Conservation (phyloP, 1,140 invertebrate genomes). For the Drosophila mauritiana region DNA sequence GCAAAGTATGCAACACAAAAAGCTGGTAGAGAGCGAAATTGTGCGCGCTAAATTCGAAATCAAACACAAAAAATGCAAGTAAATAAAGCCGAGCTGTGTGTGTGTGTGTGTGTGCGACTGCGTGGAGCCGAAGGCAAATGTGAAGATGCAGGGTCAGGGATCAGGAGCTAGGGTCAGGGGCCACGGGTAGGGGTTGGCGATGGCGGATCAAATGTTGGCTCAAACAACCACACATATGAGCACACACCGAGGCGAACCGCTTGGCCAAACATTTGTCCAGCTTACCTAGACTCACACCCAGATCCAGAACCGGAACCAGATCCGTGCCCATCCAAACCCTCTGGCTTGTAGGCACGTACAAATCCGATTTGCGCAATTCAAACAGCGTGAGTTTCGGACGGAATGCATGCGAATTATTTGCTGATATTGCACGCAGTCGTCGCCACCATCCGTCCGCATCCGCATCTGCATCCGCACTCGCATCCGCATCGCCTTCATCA, state of each 20-base stretch:
- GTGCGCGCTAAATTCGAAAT: slow-evolving; percentile 78
- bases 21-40: slow-evolving; percentile 47
- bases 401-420: slow-evolving; percentile 67
- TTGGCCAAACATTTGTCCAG: slow-evolving; percentile 77
- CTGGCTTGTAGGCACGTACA: slow-evolving; percentile 62
- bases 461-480: not conserved
- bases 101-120: slow-evolving; percentile 56
- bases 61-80: slow-evolving; percentile 72
- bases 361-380: slow-evolving; percentile 81
- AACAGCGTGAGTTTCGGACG: slow-evolving; percentile 66
- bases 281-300: slow-evolving; percentile 6
- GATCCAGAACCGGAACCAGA: no score
- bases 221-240: slow-evolving; percentile 51
- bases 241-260: slow-evolving; percentile 57
- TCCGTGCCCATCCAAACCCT: slow-evolving; percentile 1
- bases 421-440: slow-evolving; percentile 54
- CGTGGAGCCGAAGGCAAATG: slow-evolving; percentile 79
- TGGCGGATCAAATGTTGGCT: slow-evolving; percentile 63
- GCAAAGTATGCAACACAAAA: slow-evolving; percentile 61
- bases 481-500: slow-evolving; percentile 21
- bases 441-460: slow-evolving; percentile 1
- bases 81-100: slow-evolving; percentile 58
- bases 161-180: not conserved
- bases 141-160: slow-evolving; percentile 51
- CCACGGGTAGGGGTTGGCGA: not conserved